Evolutionary conservation across 1,140 invertebrate genomes (phyloP).

Genomic region (Zaprionus davidi): DNA sequence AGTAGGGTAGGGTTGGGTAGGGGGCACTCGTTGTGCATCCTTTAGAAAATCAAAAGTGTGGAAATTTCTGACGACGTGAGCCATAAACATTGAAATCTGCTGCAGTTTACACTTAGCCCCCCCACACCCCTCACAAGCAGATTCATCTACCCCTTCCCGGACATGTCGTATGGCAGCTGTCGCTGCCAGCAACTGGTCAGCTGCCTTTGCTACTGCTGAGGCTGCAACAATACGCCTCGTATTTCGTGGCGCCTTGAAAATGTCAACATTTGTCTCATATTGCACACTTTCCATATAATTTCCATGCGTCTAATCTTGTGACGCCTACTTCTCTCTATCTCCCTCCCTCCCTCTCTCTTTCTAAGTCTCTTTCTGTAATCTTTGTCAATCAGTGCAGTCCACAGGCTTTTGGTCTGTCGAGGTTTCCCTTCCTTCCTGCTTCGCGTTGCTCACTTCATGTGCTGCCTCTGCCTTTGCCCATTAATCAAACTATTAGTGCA

Average conservation of each 20-base stretch:
- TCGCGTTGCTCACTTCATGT: constrained; percentile 56
- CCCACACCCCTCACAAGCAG: neutral
- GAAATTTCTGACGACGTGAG: constrained; percentile 61
- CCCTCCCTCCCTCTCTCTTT: neutral
- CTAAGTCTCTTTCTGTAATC: neutral
- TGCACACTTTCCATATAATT: constrained; percentile 70
- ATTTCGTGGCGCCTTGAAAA: constrained; percentile 51
- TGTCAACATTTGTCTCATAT: constrained; percentile 75
- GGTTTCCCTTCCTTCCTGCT: neutral
- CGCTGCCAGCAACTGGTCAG: constrained; percentile 8
- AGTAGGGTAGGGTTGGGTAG: constrained; percentile 40
- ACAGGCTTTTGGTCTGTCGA: constrained; percentile 39
- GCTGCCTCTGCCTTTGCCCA: constrained; percentile 54
- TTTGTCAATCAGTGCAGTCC: constrained; percentile 20
- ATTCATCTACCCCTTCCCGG: neutral
- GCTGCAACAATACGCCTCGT: constrained; percentile 22
- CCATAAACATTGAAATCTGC: constrained; percentile 68
- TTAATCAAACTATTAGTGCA: constrained; percentile 84
- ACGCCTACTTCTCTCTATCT: constrained; percentile 40
- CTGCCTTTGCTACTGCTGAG: constrained; percentile 7
- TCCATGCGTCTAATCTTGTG: constrained; percentile 63
- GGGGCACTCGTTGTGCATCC: constrained; percentile 44
- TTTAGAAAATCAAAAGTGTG: constrained; percentile 77
- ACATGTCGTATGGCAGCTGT: constrained; percentile 23
- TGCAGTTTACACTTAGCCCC: constrained; percentile 48